These are phyloP conservation scores for Melanotaenia pygmaea DNA, from an alignment of 2,797 vertebrate genomes.

Conservation along the genomic window DNA sequence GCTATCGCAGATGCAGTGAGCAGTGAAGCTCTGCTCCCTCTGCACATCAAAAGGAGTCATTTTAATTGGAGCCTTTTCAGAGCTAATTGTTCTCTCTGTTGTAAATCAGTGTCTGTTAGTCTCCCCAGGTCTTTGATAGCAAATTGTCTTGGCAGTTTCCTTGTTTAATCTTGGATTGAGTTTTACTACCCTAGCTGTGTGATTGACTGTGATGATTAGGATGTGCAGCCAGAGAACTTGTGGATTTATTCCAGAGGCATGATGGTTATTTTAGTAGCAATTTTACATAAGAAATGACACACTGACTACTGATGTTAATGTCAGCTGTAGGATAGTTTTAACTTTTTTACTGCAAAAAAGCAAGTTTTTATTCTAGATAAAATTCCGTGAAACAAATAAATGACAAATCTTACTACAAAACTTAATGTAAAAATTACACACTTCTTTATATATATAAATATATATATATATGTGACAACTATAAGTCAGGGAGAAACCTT, in stretches of 20 bases:
- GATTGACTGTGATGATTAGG: slow-evolving; percentile 59
- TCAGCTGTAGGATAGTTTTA: slow-evolving; percentile 1
- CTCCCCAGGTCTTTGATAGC: slow-evolving; percentile 74
- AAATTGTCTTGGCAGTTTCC: slow-evolving; percentile 74
- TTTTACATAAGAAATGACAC: not conserved
- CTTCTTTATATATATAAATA: slow-evolving; percentile 11
- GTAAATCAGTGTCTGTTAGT: slow-evolving; percentile 77
- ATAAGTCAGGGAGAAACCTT: slow-evolving; percentile 39
- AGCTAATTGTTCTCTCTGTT: slow-evolving; percentile 80
- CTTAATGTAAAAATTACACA: not conserved
- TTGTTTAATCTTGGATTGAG: slow-evolving; percentile 71
- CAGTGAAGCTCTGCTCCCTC: slow-evolving; percentile 54
- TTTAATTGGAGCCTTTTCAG: slow-evolving; percentile 80
- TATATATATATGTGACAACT: slow-evolving; percentile 10
- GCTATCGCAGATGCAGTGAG: slow-evolving; percentile 67
- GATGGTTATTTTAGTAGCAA: slow-evolving; percentile 13
- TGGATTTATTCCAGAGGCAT: slow-evolving; percentile 26
- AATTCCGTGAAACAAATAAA: not conserved
- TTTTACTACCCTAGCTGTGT: slow-evolving; percentile 57
- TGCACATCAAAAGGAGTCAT: slow-evolving; percentile 76
- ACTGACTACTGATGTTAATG: not conserved
- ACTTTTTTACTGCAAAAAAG: slow-evolving; percentile 4
- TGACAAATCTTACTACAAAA: too few species aligned
- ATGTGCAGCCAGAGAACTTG: slow-evolving; percentile 40
- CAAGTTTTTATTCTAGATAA: not conserved